phyloP scores from a whole-genome alignment of 2,888 invertebrate species.

The Lochmaea capreae region DNA sequence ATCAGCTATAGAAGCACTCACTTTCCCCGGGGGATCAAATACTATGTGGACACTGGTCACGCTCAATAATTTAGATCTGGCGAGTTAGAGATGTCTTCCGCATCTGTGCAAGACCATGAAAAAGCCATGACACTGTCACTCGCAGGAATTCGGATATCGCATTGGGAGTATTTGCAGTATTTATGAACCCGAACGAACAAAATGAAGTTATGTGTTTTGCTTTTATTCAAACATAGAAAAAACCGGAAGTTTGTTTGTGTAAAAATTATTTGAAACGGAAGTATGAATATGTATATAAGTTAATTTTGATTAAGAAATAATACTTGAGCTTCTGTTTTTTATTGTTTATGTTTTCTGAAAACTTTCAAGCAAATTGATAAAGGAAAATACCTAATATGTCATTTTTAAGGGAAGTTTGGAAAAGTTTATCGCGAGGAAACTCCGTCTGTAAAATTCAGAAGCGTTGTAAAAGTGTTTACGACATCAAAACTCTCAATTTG shows the following conservation, averaged over 20 bases:
- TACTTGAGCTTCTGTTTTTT: not conserved
- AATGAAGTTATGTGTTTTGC: not conserved
- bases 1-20: not conserved
- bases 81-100: slow-evolving; percentile 26
- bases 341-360: not conserved
- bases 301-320: no score
- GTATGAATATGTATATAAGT: no score
- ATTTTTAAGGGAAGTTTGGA: slow-evolving; percentile 28
- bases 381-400: slow-evolving; percentile 32
- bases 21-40: slow-evolving; percentile 20
- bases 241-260: not conserved
- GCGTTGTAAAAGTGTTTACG: slow-evolving; percentile 29
- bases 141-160: slow-evolving; percentile 13
- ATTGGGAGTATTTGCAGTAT: slow-evolving; percentile 19
- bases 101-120: slow-evolving; percentile 34
- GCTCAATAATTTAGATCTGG: slow-evolving; percentile 35
- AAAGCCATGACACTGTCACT: slow-evolving; percentile 29
- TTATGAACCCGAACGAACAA: slow-evolving; percentile 1
- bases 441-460: slow-evolving; percentile 31
- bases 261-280: not conserved
- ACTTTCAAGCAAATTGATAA: slow-evolving; percentile 24
- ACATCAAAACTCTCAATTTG: slow-evolving; percentile 25
- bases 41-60: slow-evolving; percentile 33
- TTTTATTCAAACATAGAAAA: not conserved
- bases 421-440: slow-evolving; percentile 31